These are phyloP conservation scores for Lepilemur septentrionalis DNA, from an alignment of 2,797 vertebrate species.

Conservation along the genomic window DNA sequence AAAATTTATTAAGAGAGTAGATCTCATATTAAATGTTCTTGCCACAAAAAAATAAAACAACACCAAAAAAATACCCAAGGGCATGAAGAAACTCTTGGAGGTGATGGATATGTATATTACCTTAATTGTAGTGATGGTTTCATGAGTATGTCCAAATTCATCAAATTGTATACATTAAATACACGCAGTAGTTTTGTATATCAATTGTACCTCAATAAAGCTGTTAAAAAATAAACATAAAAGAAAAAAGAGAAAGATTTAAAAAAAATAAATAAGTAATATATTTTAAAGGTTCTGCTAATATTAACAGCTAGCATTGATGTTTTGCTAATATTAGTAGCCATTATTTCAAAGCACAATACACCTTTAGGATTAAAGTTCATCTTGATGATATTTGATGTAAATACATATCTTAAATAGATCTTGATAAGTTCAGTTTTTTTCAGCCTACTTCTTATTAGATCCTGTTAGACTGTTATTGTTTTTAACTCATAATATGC, in stretches of 20 bases:
- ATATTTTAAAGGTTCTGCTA: not conserved
- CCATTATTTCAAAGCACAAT: not conserved
- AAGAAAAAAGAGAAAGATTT: not conserved
- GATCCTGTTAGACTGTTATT: not conserved
- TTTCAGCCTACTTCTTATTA: not conserved
- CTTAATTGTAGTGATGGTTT: not conserved
- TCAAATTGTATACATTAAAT: not conserved
- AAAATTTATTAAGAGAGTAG: not conserved
- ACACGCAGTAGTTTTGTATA: not conserved
- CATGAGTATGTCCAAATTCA: not conserved
- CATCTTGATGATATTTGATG: not conserved
- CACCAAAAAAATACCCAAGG: not conserved
- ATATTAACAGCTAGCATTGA: not conserved
- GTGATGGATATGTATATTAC: not conserved
- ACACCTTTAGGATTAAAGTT: not conserved
- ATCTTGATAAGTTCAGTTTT: not conserved
- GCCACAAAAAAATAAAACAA: not conserved
- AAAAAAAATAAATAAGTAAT: not conserved
- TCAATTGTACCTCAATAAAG: not conserved
- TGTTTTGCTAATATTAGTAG: not conserved
- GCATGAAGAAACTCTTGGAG: not conserved
- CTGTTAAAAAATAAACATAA: not conserved
- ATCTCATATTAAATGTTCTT: not conserved
- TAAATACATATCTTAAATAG: not conserved
- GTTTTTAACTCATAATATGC: not conserved